phyloP scores from a whole-genome alignment of 2,888 invertebrate species.

The Cryptus viduatorius region DNA sequence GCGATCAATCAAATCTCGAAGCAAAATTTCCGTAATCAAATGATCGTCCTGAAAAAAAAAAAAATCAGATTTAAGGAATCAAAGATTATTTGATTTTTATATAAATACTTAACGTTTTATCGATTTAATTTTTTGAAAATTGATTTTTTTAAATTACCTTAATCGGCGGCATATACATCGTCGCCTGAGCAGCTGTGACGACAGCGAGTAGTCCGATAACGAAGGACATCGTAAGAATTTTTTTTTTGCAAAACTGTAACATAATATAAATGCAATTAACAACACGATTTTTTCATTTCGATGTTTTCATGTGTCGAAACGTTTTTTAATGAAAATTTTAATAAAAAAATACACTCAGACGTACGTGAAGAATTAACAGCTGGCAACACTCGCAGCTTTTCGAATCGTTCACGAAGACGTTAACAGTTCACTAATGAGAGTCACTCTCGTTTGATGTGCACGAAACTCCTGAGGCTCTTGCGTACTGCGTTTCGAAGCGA shows the following conservation, averaged over 20 bases:
- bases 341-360: neutral
- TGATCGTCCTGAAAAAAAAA: conserved; percentile 86
- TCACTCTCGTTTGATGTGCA: conserved; percentile 58
- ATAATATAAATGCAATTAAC: neutral
- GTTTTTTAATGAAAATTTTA: neutral
- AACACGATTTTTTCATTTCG: neutral
- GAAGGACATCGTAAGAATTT: conserved; percentile 68
- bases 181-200: conserved; percentile 72
- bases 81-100: neutral
- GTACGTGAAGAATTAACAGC: neutral
- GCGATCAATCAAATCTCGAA: conserved; percentile 92
- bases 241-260: conserved; percentile 6
- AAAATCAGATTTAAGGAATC: neutral
- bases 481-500: conserved; percentile 63
- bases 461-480: conserved; percentile 65
- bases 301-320: neutral
- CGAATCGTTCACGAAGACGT: conserved; percentile 19
- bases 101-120: neutral
- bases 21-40: conserved; percentile 89
- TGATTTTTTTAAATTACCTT: conserved; percentile 72
- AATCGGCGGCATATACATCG: conserved; percentile 74
- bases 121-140: neutral
- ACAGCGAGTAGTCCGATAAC: conserved; percentile 71
- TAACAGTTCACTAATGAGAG: conserved; percentile 52
- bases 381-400: neutral